Base-by-base conservation (phyloP, 92 coral and sea anemone species). In the Actinostola sp. region DNA sequence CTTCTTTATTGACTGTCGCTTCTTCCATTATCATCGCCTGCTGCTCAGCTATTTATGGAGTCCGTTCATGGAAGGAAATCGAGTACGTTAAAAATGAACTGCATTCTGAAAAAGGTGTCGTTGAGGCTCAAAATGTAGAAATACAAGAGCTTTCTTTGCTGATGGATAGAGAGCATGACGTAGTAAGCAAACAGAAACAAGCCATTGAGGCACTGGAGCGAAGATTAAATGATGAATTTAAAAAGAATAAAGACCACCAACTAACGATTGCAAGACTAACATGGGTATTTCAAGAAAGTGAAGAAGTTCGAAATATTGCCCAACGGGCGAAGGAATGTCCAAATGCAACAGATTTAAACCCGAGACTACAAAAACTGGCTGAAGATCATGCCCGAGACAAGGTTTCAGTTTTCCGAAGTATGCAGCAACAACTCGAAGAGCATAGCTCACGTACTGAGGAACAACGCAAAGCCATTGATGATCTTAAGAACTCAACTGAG, bases 151-250 rank as follows among this genome's bases (percentile, higher is more conserved):
- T 89, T 14, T 68, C 84, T 1, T 62, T 50, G 27, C 68, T 89
- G n/a, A 68, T 89, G 50, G 87, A 89, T 11, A 82, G 77, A 62
- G 89, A 89, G 20, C 75, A 84, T 53, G 84, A 80, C 17, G 93
- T 89, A 0, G 86, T 89, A 26, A 66, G 43, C 35, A 84, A 84
- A 44, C 93, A 89, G 51, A 84, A 81, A 59, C 81, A 73, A 24
- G 89, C 89, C 8, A 89, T 89, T n/a, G 73, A 73, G 23, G 87
- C 84, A 30, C 78, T 89, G 4, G 93, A 89, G 46, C 79, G 74
- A 66, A 76, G 79, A 73, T 70, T 89, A 13, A 89, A 84, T 35
- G 78, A 68, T 23, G 83, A 84, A 52, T 78, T 78, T 31, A 84
- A 84, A 49, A 83, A 86, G 62, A 89, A 80, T 58, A 74, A 89